Evolutionary conservation across 2,888 invertebrate genomes (phyloP).

Genomic region (Seira musarum): DNA sequence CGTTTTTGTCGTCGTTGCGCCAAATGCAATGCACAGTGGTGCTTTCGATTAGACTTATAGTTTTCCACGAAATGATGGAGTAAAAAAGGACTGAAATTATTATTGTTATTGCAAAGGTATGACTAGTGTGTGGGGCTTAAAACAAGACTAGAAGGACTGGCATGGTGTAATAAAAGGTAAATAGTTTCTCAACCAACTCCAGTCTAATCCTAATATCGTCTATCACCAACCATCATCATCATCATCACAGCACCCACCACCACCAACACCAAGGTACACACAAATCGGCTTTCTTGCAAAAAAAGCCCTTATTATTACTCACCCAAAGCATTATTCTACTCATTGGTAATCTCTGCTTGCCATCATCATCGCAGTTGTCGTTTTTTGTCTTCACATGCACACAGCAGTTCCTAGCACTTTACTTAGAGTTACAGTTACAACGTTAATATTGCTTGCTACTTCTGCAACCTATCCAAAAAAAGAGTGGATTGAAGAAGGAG

Average conservation of each 20-base stretch:
- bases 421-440: conserved; percentile 17
- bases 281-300: too few relatives aligned
- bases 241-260: too few relatives aligned
- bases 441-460: conserved; percentile 1
- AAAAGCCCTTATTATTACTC: conserved; percentile 14
- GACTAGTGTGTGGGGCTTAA: not conserved
- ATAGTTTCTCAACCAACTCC: not conserved
- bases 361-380: conserved; percentile 26
- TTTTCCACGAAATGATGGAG: not conserved
- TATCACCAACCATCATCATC: not conserved
- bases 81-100: not conserved
- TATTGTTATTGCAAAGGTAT: not conserved
- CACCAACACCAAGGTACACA: too few relatives aligned
- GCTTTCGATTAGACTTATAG: not conserved
- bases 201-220: not conserved
- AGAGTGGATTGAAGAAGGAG: too few relatives aligned
- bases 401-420: not conserved
- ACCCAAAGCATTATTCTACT: conserved; percentile 23
- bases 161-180: not conserved
- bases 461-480: conserved; percentile 1
- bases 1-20: not conserved
- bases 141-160: not conserved
- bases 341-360: conserved; percentile 40
- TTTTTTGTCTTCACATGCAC: conserved; percentile 1
- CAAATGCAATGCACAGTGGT: not conserved